Evolutionary conservation across 2,888 invertebrate species (phyloP).

Genomic region (Rhingia rostrata): DNA sequence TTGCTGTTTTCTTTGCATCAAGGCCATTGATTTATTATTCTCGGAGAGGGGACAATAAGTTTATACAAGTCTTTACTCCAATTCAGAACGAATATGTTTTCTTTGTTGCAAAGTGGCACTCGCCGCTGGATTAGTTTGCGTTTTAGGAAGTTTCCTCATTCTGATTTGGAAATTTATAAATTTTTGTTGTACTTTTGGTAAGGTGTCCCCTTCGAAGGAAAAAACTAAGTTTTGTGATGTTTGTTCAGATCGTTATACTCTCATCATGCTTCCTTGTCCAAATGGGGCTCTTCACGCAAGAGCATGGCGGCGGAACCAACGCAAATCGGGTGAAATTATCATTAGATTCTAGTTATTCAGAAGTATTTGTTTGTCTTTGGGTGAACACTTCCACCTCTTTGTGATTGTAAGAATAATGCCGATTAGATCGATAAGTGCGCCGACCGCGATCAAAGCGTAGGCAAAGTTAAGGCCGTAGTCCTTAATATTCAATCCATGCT

Average conservation of each 20-base stretch:
- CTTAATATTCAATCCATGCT: conserved; percentile 80
- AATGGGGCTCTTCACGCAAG: conserved; percentile 56
- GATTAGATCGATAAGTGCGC: conserved; percentile 77
- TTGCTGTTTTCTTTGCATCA: no score
- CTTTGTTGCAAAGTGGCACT: conserved; percentile 68
- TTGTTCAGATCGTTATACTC: conserved; percentile 3
- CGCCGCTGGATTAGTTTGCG: conserved; percentile 31
- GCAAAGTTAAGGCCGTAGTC: conserved; percentile 80
- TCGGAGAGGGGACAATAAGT: not conserved
- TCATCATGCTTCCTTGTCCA: conserved; percentile 18
- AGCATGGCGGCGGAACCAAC: conserved; percentile 51
- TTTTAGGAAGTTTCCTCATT: conserved; percentile 2
- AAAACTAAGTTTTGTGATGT: conserved; percentile 37
- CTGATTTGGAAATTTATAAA: no score
- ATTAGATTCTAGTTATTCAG: conserved; percentile 76
- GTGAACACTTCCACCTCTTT: conserved; percentile 79
- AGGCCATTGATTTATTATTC: no score
- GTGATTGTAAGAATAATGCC: conserved; percentile 80
- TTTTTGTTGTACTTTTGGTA: no score
- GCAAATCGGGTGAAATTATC: conserved; percentile 44
- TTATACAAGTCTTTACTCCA: not conserved
- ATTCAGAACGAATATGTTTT: conserved; percentile 49
- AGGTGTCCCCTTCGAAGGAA: conserved; percentile 36
- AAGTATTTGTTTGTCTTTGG: conserved; percentile 79
- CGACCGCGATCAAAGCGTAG: conserved; percentile 78